Conservation (phyloP, 2,113 vertebrate species). For the Platichthys flesus region DNA sequence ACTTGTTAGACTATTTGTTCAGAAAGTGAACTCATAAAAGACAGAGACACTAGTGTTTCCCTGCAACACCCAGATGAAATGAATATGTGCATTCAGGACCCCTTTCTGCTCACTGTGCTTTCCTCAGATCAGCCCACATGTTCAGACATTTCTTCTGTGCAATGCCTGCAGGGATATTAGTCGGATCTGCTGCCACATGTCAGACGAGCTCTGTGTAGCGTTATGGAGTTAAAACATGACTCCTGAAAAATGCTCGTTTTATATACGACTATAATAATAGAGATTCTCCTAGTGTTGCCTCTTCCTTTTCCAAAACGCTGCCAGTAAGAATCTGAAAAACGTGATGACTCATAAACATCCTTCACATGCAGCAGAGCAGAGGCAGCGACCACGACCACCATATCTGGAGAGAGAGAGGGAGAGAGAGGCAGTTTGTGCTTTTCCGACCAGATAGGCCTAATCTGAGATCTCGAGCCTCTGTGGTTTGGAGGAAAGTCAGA, state of each 20-base stretch:
- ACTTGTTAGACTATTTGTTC: not conserved
- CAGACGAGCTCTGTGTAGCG: slow-evolving; percentile 1
- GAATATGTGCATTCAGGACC: not conserved
- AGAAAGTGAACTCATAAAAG: not conserved
- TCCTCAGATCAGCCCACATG: slow-evolving; percentile 44
- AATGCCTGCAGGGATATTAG: slow-evolving; percentile 19
- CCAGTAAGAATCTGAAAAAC: slow-evolving; percentile 40
- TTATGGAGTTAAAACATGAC: not conserved
- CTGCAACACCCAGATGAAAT: not conserved
- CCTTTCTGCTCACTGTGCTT: slow-evolving; percentile 5
- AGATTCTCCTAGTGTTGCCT: not conserved
- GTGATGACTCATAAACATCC: slow-evolving; percentile 57
- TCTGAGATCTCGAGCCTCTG: slow-evolving; percentile 15
- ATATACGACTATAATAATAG: not conserved
- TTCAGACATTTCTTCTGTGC: slow-evolving; percentile 65
- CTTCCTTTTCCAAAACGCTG: slow-evolving; percentile 23
- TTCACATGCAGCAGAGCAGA: slow-evolving; percentile 21
- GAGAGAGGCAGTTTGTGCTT: not conserved
- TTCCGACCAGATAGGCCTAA: not conserved
- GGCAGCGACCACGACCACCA: slow-evolving; percentile 42
- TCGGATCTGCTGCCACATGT: slow-evolving; percentile 19
- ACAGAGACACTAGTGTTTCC: not conserved
- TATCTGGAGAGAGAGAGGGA: slow-evolving; percentile 58
- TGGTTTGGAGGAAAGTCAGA: slow-evolving; percentile 16
- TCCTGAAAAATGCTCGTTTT: not conserved